phyloP scores from a whole-genome alignment of 2,888 invertebrate genomes.

The Stenoptilia bipunctidactyla region DNA sequence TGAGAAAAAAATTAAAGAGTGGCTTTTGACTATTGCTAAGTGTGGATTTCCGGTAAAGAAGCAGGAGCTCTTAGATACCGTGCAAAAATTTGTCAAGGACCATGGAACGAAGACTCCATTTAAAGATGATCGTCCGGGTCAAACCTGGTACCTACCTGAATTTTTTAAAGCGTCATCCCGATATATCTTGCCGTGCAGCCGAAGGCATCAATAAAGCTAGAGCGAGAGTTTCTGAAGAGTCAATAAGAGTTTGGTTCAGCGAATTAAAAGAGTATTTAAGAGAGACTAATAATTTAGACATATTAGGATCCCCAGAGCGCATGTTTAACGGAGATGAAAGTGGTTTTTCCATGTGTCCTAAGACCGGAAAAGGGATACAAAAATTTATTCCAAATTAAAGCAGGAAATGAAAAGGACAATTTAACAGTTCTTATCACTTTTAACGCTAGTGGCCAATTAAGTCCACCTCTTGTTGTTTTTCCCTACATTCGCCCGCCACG shows the following conservation, averaged over 20 bases:
- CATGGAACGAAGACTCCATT: conserved; percentile 7
- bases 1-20: conserved; percentile 20
- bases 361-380: conserved; percentile 15
- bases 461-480: conserved; percentile 10
- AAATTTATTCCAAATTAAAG: conserved; percentile 12
- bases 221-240: conserved; percentile 10
- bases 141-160: conserved; percentile 9
- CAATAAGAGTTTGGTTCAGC: conserved; percentile 9
- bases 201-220: conserved; percentile 16
- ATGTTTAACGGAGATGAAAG: conserved; percentile 17
- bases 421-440: conserved; percentile 17
- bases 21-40: conserved; percentile 22
- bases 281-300: neutral
- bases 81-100: conserved; percentile 17
- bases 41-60: conserved; percentile 27
- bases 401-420: conserved; percentile 18
- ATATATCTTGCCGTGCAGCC: conserved; percentile 10
- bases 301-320: conserved; percentile 3
- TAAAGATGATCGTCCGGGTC: conserved; percentile 14
- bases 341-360: conserved; percentile 17
- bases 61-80: conserved; percentile 19
- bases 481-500: conserved; percentile 11
- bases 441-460: conserved; percentile 12
- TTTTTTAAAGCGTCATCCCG: conserved; percentile 3
- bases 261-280: conserved; percentile 7